Evolutionary conservation across 1,140 invertebrate species (phyloP), one percentile per base, ranked within the genome.

Genomic region (Drosophila prosaltans): DNA sequence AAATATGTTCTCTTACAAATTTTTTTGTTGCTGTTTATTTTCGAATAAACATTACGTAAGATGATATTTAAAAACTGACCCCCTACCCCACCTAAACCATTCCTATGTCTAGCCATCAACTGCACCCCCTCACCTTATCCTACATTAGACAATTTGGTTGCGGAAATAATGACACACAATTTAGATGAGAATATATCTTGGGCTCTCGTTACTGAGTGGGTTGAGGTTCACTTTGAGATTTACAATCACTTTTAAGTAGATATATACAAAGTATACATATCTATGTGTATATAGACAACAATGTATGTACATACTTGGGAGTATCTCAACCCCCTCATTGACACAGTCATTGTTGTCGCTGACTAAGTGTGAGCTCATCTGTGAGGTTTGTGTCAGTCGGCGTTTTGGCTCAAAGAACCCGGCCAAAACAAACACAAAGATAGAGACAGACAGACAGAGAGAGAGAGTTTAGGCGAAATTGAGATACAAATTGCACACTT

Each of bases 91-190:
- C 2, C 28, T 30, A 16, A 16, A 30, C 28, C 28, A 30, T 30
- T 4, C 28, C 28, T 30, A 4, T 30, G 28, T 30, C 28, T 30
- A 4, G 28, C 28, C 28, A 16, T 30, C 4, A 30, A 30, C 28
- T 30, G 28, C 4, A 36, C 60, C n/a, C 11, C 41, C 45, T 7
- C 21, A 10, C 21, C 8, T 26, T 24, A 9, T 5, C 45, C 32
- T 36, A 48, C 7, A 21, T 48, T 24, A 21, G 6, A 21, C 21
- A 21, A 48, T 21, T 24, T 48, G 6, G 45, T 48, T 24, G 43
- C 81, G 81, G 70, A 80, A 80, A 72, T 65, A 72, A 80, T 81
- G 81, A 84, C 81, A 86, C 78, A 85, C 67, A 81, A 69, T 68
- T 69, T 32, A 48, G 43, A 74, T 36, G 43, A 74, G 54, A 39